phyloP scores from a whole-genome alignment of 2,113 vertebrate genomes.

The Chiloscyllium plagiosum region DNA sequence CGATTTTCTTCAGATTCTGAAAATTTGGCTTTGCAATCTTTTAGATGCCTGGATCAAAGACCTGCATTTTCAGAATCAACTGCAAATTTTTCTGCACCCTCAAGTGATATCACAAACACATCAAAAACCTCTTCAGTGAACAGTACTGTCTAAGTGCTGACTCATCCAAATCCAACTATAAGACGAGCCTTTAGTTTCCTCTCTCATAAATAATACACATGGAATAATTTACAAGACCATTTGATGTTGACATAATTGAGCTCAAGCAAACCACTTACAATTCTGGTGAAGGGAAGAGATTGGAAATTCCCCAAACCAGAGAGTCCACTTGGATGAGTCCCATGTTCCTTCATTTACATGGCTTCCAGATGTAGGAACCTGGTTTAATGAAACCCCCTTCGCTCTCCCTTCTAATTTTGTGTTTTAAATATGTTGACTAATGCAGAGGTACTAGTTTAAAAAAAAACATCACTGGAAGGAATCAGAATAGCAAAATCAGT shows the following conservation, averaged over 20 bases:
- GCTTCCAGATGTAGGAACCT: not conserved
- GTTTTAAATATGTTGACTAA: not conserved
- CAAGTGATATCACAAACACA: not conserved
- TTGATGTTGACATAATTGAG: not conserved
- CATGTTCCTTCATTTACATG: not conserved
- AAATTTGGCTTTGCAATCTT: not conserved
- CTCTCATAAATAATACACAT: not conserved
- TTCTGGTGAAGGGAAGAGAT: not conserved
- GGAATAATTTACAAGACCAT: not conserved
- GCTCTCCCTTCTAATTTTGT: not conserved
- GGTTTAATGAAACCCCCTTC: not conserved
- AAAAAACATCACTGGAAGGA: not conserved
- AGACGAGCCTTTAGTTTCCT: not conserved
- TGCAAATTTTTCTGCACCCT: slow-evolving; percentile 25
- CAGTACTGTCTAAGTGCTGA: not conserved
- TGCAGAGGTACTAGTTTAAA: not conserved
- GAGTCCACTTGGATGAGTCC: not conserved
- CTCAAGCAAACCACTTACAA: not conserved
- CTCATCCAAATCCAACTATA: not conserved
- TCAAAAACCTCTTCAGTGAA: not conserved
- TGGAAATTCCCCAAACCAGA: not conserved
- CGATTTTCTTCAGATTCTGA: not conserved
- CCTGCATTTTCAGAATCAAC: not conserved
- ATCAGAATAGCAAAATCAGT: not conserved
- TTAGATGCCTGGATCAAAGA: slow-evolving; percentile 3